These are phyloP conservation scores for Rana temporaria DNA, from an alignment of 2,113 vertebrate species.

Conservation along the genomic window DNA sequence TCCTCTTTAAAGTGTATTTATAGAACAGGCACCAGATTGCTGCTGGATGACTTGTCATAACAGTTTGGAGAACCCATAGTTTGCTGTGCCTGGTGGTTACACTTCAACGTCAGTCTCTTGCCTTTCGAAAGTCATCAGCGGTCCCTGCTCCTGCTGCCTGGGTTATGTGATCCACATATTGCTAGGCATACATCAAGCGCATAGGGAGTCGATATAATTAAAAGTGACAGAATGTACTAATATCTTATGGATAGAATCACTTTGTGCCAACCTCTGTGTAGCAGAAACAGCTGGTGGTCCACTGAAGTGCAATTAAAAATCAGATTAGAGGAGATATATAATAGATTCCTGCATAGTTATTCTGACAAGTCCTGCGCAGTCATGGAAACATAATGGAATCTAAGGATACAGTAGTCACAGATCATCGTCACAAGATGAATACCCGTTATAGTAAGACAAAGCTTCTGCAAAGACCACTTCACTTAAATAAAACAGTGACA, in stretches of 20 bases:
- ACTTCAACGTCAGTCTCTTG: constrained; percentile 39
- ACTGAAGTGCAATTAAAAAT: constrained; percentile 50
- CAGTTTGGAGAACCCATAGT: constrained; percentile 25
- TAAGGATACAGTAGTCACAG: not conserved
- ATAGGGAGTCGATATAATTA: constrained; percentile 44
- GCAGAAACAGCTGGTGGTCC: constrained; percentile 52
- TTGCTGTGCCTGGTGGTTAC: constrained; percentile 28
- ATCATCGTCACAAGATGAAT: not conserved
- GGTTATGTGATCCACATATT: constrained; percentile 49
- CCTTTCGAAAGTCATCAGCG: constrained; percentile 10
- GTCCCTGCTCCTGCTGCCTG: constrained; percentile 25
- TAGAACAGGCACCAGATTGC: constrained; percentile 29
- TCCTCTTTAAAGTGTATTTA: constrained; percentile 4
- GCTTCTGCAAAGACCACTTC: not conserved
- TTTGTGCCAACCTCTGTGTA: constrained; percentile 22
- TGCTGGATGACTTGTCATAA: constrained; percentile 18
- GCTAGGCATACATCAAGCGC: constrained; percentile 30
- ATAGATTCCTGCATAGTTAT: constrained; percentile 28
- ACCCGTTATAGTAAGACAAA: not conserved
- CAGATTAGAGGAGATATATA: constrained; percentile 12
- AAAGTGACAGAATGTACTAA: constrained; percentile 56
- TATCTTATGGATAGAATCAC: constrained; percentile 52
- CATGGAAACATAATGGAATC: constrained; percentile 21
- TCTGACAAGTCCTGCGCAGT: constrained; percentile 31
- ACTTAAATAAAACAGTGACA: not conserved